These are phyloP conservation scores for Channa striata DNA, from an alignment of 2,797 vertebrate genomes.

Conservation along the genomic window DNA sequence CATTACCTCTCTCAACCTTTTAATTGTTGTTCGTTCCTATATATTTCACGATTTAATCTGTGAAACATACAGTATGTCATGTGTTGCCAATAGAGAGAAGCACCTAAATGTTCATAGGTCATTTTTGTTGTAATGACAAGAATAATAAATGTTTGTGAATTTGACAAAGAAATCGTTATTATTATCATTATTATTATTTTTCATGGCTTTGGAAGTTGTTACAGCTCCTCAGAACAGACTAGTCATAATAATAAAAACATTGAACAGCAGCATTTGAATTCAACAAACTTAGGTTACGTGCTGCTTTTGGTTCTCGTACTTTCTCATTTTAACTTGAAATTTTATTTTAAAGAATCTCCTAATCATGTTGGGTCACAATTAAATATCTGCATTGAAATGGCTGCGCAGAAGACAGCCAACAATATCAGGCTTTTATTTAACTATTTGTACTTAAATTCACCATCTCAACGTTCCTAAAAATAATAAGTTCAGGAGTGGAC, in stretches of 20 bases:
- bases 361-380: background rate
- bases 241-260: background rate
- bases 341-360: background rate
- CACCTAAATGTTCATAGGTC: conserved; percentile 86
- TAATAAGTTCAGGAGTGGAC: background rate
- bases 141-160: conserved; percentile 99
- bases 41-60: conserved; percentile 89
- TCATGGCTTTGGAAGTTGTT: conserved; percentile 37
- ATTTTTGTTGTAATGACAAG: conserved; percentile 91
- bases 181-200: conserved; percentile 59
- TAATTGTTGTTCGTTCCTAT: conserved; percentile 86
- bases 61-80: conserved; percentile 86
- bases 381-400: background rate
- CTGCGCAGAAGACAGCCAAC: background rate
- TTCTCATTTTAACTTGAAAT: background rate
- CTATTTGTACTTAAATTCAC: background rate
- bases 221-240: background rate
- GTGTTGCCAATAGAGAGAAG: conserved; percentile 86
- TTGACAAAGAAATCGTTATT: conserved; percentile 70
- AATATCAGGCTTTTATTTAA: background rate
- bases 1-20: conserved; percentile 79
- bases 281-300: background rate
- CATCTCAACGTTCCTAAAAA: background rate
- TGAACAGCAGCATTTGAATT: background rate
- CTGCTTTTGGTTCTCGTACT: background rate